These are phyloP conservation scores for Vireo altiloquus DNA, from an alignment of 2,113 vertebrate species.

Conservation along the genomic window DNA sequence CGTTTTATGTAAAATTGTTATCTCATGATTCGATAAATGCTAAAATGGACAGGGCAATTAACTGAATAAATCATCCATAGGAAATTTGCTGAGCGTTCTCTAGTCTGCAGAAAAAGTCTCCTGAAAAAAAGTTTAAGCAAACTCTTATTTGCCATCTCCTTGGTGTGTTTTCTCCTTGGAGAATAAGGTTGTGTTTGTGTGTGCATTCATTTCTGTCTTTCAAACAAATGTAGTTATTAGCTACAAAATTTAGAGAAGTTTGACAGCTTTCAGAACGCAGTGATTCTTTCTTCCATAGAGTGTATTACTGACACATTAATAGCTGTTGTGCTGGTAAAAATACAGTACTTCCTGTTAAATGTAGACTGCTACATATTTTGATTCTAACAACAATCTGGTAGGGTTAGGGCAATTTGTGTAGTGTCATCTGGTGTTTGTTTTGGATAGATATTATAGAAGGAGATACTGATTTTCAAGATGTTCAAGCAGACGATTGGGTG, in stretches of 20 bases:
- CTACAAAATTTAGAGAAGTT: conserved; percentile 42
- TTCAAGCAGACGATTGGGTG: conserved; percentile 75
- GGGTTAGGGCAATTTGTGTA: conserved; percentile 75
- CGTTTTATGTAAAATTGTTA: background rate
- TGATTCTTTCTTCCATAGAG: conserved; percentile 37
- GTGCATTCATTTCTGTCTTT: conserved; percentile 22
- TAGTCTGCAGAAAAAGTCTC: background rate
- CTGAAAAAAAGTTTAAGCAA: conserved; percentile 16
- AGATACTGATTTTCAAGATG: conserved; percentile 78
- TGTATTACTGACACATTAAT: conserved; percentile 59
- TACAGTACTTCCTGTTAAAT: conserved; percentile 68
- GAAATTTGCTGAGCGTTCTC: background rate
- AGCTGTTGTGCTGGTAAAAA: conserved; percentile 67
- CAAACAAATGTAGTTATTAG: conserved; percentile 37
- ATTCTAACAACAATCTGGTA: conserved; percentile 78
- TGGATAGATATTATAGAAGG: conserved; percentile 72
- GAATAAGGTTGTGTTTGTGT: conserved; percentile 32
- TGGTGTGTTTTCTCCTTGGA: background rate
- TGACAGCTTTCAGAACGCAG: conserved; percentile 26
- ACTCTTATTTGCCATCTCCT: background rate
- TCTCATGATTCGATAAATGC: background rate
- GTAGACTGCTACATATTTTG: conserved; percentile 75
- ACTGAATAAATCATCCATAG: background rate
- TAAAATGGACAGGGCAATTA: background rate
- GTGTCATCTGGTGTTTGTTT: conserved; percentile 78